A percentile compares a stretch with the other conserved stretches of the same genome.
Evolutionary conservation across 2,888 invertebrate genomes (phyloP).

Genomic region (Hyppa rectilinea): DNA sequence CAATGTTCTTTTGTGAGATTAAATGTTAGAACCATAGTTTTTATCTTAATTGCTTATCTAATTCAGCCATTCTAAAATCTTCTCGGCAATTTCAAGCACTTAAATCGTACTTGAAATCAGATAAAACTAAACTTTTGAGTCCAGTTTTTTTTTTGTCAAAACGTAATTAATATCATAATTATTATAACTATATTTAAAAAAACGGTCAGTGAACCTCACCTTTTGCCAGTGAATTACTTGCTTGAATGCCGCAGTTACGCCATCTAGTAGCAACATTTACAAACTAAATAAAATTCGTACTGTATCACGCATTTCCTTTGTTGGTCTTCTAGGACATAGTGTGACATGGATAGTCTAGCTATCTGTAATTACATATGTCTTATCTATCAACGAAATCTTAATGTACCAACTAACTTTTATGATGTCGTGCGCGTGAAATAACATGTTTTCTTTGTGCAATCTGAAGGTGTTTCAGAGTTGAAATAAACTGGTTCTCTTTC

Average conservation of each 20-base stretch:
- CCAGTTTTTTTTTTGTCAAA: no score
- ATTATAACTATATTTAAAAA: neutral
- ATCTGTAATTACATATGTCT: conserved; percentile 7
- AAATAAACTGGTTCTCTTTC: conserved; percentile 1
- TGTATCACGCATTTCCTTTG: conserved; percentile 1
- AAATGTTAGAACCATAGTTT: neutral
- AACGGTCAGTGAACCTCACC: neutral
- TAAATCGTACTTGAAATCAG: no score
- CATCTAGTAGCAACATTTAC: conserved; percentile 12
- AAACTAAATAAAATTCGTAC: conserved; percentile 6
- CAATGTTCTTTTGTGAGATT: neutral
- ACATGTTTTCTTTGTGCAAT: conserved; percentile 21
- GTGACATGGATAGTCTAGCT: neutral
- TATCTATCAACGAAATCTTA: conserved; percentile 7
- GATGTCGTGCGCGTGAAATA: neutral
- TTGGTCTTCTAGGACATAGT: neutral
- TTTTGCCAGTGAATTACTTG: neutral
- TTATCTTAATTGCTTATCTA: neutral
- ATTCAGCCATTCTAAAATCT: no score
- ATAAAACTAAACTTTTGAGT: no score
- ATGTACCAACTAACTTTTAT: neutral
- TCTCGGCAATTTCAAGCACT: no score
- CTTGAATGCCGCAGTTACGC: neutral
- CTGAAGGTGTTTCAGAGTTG: neutral
- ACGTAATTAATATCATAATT: no score